Conservation (phyloP, 92 coral and sea anemone genomes). For the Porites rus region DNA sequence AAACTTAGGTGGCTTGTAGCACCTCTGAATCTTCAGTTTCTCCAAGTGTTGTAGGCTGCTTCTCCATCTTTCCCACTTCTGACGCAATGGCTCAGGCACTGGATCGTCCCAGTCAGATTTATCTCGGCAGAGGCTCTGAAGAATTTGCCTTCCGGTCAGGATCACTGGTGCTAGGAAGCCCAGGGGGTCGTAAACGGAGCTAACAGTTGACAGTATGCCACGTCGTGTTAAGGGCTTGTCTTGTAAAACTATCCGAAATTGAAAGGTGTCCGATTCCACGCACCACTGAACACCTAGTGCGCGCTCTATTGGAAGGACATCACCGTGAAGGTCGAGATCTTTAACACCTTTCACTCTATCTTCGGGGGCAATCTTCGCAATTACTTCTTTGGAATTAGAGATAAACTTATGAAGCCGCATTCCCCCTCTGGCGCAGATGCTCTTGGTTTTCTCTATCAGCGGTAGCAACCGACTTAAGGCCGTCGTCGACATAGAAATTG, state of each 20-base stretch:
- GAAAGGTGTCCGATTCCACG: conserved; percentile 57
- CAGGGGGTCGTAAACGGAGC: conserved; percentile 53
- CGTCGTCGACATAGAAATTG: conserved; percentile 63
- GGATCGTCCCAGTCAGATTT: conserved; percentile 63
- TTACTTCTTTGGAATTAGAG: conserved; percentile 52
- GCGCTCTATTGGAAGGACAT: conserved; percentile 52
- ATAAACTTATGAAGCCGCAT: conserved; percentile 57
- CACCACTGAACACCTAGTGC: conserved; percentile 70
- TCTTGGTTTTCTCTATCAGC: conserved; percentile 34
- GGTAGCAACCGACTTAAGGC: conserved; percentile 53
- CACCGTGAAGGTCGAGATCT: conserved; percentile 36
- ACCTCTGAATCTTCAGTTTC: conserved; percentile 27
- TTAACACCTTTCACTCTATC: conserved; percentile 44
- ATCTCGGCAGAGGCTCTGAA: conserved; percentile 53
- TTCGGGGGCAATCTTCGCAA: conserved; percentile 22
- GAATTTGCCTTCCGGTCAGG: conserved; percentile 50
- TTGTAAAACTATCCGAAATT: conserved; percentile 53
- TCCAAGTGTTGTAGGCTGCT: conserved; percentile 24
- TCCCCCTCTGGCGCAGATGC: conserved; percentile 57
- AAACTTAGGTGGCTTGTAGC: conserved; percentile 36
- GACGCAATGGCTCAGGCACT: conserved; percentile 26
- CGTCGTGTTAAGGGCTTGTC: conserved; percentile 64
- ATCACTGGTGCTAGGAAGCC: conserved; percentile 55
- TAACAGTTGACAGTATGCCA: conserved; percentile 29
- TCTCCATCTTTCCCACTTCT: conserved; percentile 54